Percentiles rank a stretch among this genome's conserved stretches.
Evolutionary conservation across 2,888 invertebrate genomes (phyloP).

Genomic region (Dyspetes luteomarginatus): DNA sequence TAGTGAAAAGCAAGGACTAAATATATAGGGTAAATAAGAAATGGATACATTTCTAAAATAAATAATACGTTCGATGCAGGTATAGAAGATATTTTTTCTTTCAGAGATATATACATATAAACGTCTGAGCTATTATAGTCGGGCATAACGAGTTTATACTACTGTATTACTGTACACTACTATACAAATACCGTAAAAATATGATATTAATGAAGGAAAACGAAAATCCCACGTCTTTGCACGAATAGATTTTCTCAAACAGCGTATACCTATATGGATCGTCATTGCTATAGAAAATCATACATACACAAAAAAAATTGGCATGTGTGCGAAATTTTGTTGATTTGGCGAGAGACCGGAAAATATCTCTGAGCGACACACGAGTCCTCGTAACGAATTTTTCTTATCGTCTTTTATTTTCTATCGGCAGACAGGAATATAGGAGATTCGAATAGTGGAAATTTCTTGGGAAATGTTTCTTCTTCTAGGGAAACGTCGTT

Average conservation of each 20-base stretch:
- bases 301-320: too few relatives aligned
- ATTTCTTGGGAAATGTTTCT: too few relatives aligned
- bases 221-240: background rate
- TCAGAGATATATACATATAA: too few relatives aligned
- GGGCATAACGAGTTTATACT: conserved; percentile 1
- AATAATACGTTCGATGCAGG: too few relatives aligned
- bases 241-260: background rate
- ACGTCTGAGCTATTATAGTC: background rate
- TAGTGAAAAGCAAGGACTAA: too few relatives aligned
- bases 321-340: background rate
- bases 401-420: conserved; percentile 9
- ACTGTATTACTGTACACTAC: too few relatives aligned
- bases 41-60: too few relatives aligned
- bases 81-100: too few relatives aligned
- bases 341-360: background rate
- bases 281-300: too few relatives aligned
- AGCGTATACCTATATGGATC: too few relatives aligned
- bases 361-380: background rate
- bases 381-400: conserved; percentile 5
- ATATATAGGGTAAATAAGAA: too few relatives aligned
- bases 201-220: background rate
- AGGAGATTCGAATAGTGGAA: conserved; percentile 1
- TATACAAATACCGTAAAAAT: background rate
- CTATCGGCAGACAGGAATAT: background rate
- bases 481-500: conserved; percentile 32